Evolutionary conservation across 2,888 invertebrate species (phyloP), one percentile per base, ranked within the genome.

Genomic region (Agonum fuliginosum): DNA sequence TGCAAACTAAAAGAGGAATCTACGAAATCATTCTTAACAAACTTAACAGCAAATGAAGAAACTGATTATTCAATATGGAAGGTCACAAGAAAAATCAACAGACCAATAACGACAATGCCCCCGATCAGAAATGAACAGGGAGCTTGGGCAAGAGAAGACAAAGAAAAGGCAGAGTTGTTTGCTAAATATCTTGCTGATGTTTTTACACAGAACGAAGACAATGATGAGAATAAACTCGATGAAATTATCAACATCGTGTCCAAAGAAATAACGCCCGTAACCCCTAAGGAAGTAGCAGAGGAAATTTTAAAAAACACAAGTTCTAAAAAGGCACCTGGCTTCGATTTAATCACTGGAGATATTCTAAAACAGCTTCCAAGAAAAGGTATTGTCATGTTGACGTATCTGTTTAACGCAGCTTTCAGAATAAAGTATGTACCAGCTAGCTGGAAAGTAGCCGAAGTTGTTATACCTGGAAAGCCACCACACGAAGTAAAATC

Each of bases 321-420:
- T 27, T 12, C 71, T 14, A 79, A 78, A 77, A 81, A 80, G 78
- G 75, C 79, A 20, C 80, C 82, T 17, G 82, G 81, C 1, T 80
- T 78, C 20, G 83, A 83, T 54, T 73, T 81, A 20, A 82, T 83
- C 1, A 82, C 79, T 19, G 81, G 79, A 6, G 3, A 10, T 3
- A 12, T 43, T 3, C 8, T 78, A 80, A 17, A 80, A 81, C 46
- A 81, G 80, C n/a, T n/a, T n/a, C n/a, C n/a, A n/a, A n/a, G n/a
- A n/a, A n/a, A n/a, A n/a, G n/a, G n/a, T n/a, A n/a, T 78, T 3
- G 34, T 78, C 0, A 78, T 79, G 22, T 37, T 84, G 1, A 80
- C 82, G 2, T 62, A 78, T 8, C 34, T 83, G 0, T 79, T 80
- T 6, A 83, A 83, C 54, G 81, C 83, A 19, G 30, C 65, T 8